phyloP scores from a whole-genome alignment of 2,888 invertebrate species.

The Doris montereyensis region DNA sequence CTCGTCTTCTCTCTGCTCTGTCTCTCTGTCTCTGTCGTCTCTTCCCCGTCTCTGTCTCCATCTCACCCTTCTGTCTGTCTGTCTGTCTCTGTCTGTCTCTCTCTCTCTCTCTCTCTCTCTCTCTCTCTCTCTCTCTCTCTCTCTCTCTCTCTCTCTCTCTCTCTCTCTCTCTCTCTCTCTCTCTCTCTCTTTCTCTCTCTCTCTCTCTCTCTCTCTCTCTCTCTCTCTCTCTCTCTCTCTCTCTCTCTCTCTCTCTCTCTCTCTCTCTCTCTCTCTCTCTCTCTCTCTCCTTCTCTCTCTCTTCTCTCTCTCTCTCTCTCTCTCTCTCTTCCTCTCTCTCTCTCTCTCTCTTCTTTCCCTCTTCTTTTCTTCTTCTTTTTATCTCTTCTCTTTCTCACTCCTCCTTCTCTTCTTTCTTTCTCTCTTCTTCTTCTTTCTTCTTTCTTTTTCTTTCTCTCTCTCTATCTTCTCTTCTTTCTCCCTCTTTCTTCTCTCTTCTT shows the following conservation, averaged over 20 bases:
- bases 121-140: not conserved
- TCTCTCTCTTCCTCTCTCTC: not conserved
- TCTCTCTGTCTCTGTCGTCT: too few species aligned
- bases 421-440: not conserved
- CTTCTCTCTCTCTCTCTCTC: not conserved
- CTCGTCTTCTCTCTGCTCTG: too few species aligned
- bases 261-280: not conserved
- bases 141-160: not conserved
- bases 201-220: constrained; percentile 1
- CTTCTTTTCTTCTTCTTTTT: not conserved
- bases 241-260: too few species aligned
- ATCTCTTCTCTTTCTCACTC: not conserved
- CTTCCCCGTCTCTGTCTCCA: too few species aligned
- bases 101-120: not conserved
- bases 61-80: too few species aligned
- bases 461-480: too few species aligned
- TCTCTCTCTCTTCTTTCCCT: not conserved
- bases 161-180: constrained; percentile 6
- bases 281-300: not conserved
- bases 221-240: not conserved
- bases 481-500: too few species aligned
- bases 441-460: too few species aligned
- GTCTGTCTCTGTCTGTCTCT: not conserved
- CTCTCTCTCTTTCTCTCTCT: constrained; percentile 7
- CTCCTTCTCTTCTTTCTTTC: not conserved